These are phyloP conservation scores for Coregonus ussuriensis DNA, from an alignment of 2,797 vertebrate genomes.

Conservation along the genomic window DNA sequence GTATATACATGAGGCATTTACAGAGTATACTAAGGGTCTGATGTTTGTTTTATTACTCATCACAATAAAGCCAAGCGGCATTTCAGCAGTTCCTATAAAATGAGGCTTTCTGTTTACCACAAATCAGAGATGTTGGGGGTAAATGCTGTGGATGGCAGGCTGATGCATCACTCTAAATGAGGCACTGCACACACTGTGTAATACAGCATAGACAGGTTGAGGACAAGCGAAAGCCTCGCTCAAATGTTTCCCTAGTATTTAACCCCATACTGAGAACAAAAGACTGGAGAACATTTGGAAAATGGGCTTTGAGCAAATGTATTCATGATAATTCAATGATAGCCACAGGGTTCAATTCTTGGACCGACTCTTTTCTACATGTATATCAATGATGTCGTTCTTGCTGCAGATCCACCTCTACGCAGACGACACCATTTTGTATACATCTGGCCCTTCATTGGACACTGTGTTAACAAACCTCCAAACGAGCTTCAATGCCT, in stretches of 20 bases:
- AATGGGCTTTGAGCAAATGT: background rate
- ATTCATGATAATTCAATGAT: background rate
- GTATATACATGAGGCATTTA: too few species aligned
- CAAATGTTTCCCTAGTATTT: background rate
- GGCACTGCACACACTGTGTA: background rate
- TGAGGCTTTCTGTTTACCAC: background rate
- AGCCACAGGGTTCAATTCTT: too few species aligned
- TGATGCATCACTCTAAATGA: background rate
- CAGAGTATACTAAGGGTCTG: conserved; percentile 8
- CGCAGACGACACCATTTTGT: too few species aligned
- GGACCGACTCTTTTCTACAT: too few species aligned
- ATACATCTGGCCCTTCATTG: too few species aligned
- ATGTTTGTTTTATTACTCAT: conserved; percentile 28
- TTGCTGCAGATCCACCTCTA: too few species aligned
- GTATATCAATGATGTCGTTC: too few species aligned
- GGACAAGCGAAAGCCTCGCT: background rate
- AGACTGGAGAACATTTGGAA: background rate
- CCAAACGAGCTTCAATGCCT: too few species aligned
- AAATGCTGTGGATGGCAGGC: background rate
- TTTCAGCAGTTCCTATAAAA: conserved; percentile 24
- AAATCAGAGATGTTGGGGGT: background rate
- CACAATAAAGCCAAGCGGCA: conserved; percentile 23
- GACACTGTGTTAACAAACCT: too few species aligned
- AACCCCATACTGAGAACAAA: background rate
- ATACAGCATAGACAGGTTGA: background rate